A percentile compares a stretch with the other conserved stretches of the same genome.
Conservation (phyloP, 2,797 vertebrate species). For the Numenius phaeopus region DNA sequence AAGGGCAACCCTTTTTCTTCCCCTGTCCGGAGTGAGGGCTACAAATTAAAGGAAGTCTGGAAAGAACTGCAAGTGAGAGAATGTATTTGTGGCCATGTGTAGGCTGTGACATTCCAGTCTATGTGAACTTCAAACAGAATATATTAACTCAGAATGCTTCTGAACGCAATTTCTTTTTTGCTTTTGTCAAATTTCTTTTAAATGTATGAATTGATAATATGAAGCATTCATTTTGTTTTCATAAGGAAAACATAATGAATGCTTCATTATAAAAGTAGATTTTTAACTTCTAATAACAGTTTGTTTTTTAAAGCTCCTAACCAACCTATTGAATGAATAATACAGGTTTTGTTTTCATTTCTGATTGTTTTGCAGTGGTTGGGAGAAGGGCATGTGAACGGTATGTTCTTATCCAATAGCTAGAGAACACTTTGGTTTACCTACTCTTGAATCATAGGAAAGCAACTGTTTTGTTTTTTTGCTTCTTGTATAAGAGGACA, state of each 20-base stretch:
- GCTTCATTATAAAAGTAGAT: not conserved
- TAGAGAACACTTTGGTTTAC: not conserved
- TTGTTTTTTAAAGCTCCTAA: not conserved
- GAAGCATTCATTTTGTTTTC: not conserved
- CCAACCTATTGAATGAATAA: not conserved
- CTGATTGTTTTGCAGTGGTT: not conserved
- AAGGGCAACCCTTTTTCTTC: not conserved
- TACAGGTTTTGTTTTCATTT: not conserved
- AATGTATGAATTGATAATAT: not conserved
- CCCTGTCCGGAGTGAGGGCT: not conserved
- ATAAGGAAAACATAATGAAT: not conserved
- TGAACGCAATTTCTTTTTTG: not conserved
- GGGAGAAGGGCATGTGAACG: not conserved
- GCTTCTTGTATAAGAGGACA: not conserved
- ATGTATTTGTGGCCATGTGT: not conserved
- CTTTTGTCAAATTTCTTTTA: not conserved
- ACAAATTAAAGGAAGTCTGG: not conserved
- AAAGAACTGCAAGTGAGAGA: not conserved
- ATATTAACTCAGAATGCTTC: not conserved
- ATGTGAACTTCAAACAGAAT: not conserved
- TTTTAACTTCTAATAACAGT: not conserved
- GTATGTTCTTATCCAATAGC: not conserved
- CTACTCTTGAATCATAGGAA: not conserved
- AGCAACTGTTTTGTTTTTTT: not conserved
- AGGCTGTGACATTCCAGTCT: not conserved